Conservation (phyloP, 2,113 vertebrate species). For the Dipodomys stephensi region DNA sequence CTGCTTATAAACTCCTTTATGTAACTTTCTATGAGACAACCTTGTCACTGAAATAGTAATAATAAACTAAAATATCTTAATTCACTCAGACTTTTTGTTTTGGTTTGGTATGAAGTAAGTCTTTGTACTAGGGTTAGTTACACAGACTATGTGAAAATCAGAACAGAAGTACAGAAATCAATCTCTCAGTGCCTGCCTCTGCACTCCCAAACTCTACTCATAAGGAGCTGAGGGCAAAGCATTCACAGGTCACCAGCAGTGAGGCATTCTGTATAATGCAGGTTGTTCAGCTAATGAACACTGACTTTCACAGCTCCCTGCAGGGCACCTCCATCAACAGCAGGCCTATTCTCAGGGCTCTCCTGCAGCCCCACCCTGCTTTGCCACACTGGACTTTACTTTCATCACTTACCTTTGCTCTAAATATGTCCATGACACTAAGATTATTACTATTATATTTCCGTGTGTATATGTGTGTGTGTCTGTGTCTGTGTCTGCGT, state of each 20-base stretch:
- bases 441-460: neutral
- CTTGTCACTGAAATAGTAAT: neutral
- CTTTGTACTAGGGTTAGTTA: neutral
- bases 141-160: neutral
- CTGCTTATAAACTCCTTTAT: neutral
- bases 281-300: too few relatives aligned
- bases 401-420: neutral
- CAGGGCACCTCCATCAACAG: too few relatives aligned
- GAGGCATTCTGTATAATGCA: too few relatives aligned
- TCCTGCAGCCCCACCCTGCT: rapidly evolving
- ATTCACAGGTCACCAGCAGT: too few relatives aligned
- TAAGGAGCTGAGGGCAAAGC: neutral
- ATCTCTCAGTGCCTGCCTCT: rapidly evolving
- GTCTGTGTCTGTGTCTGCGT: too few relatives aligned
- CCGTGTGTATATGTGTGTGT: too few relatives aligned
- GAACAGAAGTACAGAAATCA: neutral
- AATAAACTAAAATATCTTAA: neutral
- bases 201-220: rapidly evolving
- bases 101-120: neutral
- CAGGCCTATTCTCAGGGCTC: rapidly evolving
- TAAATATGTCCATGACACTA: neutral
- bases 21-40: neutral
- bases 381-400: neutral
- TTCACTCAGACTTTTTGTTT: neutral
- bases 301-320: too few relatives aligned